phyloP scores from a whole-genome alignment of 2,113 vertebrate genomes.

The Cathartes aura region DNA sequence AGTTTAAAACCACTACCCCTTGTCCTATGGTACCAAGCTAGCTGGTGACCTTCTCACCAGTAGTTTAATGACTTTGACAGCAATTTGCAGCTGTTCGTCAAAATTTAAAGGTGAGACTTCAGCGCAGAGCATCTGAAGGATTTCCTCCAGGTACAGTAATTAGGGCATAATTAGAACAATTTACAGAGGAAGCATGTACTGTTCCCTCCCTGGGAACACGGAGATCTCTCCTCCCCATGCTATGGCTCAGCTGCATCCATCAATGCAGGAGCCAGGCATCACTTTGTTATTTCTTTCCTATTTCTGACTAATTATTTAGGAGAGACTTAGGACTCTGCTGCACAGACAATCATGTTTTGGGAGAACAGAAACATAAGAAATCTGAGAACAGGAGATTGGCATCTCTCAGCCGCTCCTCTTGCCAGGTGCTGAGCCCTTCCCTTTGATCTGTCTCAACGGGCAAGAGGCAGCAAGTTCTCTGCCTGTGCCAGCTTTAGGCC shows the following conservation, averaged over 20 bases:
- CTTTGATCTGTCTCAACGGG: background rate
- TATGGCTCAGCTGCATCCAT: background rate
- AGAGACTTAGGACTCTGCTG: background rate
- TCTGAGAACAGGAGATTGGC: background rate
- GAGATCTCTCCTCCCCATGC: background rate
- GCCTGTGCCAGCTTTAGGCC: background rate
- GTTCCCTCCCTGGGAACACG: background rate
- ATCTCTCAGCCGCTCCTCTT: background rate
- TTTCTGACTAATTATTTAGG: background rate
- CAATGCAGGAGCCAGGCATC: background rate
- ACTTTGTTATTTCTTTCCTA: background rate
- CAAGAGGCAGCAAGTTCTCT: background rate
- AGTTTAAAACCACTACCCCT: too few relatives aligned
- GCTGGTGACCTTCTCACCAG: background rate
- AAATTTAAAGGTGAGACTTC: background rate
- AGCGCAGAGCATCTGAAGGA: background rate
- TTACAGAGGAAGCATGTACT: background rate
- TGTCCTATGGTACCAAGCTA: background rate
- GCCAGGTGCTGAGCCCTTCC: background rate
- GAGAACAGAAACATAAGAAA: background rate
- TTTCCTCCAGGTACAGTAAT: slow-evolving; percentile 35
- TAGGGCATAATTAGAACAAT: slow-evolving; percentile 22
- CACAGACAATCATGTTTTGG: background rate
- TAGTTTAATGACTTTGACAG: background rate
- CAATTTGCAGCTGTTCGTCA: background rate